Evolutionary conservation across 2,888 invertebrate species (phyloP), one percentile per base, ranked within the genome.

Genomic region (Pediacus dermestoides): DNA sequence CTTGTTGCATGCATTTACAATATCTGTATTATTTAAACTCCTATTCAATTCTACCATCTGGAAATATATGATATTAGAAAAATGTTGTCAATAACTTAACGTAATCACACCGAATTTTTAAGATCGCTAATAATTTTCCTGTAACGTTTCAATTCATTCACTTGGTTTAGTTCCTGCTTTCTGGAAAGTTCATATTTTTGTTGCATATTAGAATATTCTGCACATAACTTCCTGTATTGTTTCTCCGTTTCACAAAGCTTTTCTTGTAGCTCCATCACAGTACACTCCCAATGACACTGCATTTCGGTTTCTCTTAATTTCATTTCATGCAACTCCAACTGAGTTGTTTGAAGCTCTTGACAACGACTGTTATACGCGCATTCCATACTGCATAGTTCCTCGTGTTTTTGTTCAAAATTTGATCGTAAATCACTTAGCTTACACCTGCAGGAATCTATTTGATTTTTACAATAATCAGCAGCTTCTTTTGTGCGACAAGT

Each of bases 81-180:
- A 21, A 9, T 15, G 23, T 16, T 32, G 15, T 27, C 16, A 3
- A n/a, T 18, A 26, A 21, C 11, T 25, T 9, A 11, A 9, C 27
- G 26, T 16, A 16, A 37, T 44, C 57, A 56, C 47, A 64, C 63
- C 11, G 55, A 60, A 34, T 49, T 45, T 41, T 60, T 58, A 27
- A 63, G 42, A 26, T 60, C 58, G 9, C 46, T 37, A 4, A 61
- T 46, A 16, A 64, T 57, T 34, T 61, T 53, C 34, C 56, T 53
- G 31, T 60, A 59, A 21, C 53, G 41, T 14, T 45, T 43, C 12
- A 55, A 47, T 34, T 59, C 57, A n/a, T n/a, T n/a, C n/a, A n/a
- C n/a, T n/a, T n/a, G n/a, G n/a, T n/a, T n/a, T n/a, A n/a, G n/a
- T n/a, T n/a, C n/a, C n/a, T n/a, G n/a, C n/a, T n/a, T n/a, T n/a